Base-by-base conservation (phyloP, 2,113 vertebrate genomes). In the Stictonetta naevosa region DNA sequence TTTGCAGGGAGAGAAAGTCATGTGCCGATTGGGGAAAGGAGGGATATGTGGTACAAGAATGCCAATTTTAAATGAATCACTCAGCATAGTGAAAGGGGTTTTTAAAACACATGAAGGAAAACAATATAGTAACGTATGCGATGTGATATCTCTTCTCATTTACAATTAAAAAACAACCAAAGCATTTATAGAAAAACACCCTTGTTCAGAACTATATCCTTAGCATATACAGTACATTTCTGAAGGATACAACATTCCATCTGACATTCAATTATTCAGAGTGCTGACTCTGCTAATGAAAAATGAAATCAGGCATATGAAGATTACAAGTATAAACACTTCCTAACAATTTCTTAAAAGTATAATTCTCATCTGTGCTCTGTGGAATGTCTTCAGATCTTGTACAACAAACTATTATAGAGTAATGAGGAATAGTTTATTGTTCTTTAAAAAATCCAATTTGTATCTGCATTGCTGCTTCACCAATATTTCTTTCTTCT, bases 221-320 rank as follows among this genome's bases (percentile, higher is more conserved):
- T 81, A 52, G 46, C 14, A 40, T 8, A 59, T 6, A 67, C 5
- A 68, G 50, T 18, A 59, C 33, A 9, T 21, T 75, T 80, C 36
- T 86, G 48, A 88, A 52, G 56, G 52, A 64, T 25, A 83, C 4
- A 44, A 67, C 64, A 90, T 48, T 77, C 56, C 79, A 83, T 75
- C 60, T 86, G 78, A 53, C 80, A 90, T 92, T 94, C 74, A 92
- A 86, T 94, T 94, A 80, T 78, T 94, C 88, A 92, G 94, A 86
- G n/a, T 62, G 75, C 74, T 92, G 85, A 91, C 60, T 93, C 75
- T 88, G 87, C 68, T 95, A 86, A 93, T 86, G 64, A 95, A 94
- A 96, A 93, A 95, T 88, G 52, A 96, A 96, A 92, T 59, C 14
- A 1, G 52, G 44, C 48, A 71, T 92, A 86, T 86, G 86, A 94